Evolutionary conservation across 2,888 invertebrate species (phyloP).

Genomic region (Syrphus vitripennis): DNA sequence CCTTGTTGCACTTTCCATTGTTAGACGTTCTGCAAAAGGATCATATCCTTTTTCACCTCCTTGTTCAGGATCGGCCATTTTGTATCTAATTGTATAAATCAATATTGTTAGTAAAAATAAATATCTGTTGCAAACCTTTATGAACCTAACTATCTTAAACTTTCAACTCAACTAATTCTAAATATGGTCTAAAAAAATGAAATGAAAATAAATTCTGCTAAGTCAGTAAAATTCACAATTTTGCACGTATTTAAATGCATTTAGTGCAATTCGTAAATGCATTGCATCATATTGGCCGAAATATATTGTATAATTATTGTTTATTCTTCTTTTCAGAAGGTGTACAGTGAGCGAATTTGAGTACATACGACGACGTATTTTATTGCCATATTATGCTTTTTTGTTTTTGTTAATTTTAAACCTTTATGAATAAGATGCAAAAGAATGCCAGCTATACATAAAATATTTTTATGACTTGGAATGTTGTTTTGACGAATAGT

Average conservation of each 20-base stretch:
- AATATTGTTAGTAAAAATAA: neutral
- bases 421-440: neutral
- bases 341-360: neutral
- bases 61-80: constrained; percentile 84
- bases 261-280: constrained; percentile 6
- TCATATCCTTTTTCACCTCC: constrained; percentile 84
- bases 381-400: neutral
- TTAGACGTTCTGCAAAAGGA: constrained; percentile 87
- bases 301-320: neutral
- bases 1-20: constrained; percentile 90
- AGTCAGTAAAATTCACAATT: constrained; percentile 28
- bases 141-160: constrained; percentile 24
- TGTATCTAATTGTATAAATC: constrained; percentile 75
- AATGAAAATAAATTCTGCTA: constrained; percentile 5
- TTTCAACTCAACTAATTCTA: constrained; percentile 13
- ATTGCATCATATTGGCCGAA: constrained; percentile 35
- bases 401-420: neutral
- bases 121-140: neutral
- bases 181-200: neutral
- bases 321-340: neutral
- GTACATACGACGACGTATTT: no score
- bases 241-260: constrained; percentile 30
- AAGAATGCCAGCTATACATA: neutral
- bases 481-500: neutral
- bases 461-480: neutral